Percentiles rank a stretch among this genome's conserved stretches.
Evolutionary conservation across 92 coral and sea anemone species (phyloP).

Genomic region (Palythoa heliodiscus): DNA sequence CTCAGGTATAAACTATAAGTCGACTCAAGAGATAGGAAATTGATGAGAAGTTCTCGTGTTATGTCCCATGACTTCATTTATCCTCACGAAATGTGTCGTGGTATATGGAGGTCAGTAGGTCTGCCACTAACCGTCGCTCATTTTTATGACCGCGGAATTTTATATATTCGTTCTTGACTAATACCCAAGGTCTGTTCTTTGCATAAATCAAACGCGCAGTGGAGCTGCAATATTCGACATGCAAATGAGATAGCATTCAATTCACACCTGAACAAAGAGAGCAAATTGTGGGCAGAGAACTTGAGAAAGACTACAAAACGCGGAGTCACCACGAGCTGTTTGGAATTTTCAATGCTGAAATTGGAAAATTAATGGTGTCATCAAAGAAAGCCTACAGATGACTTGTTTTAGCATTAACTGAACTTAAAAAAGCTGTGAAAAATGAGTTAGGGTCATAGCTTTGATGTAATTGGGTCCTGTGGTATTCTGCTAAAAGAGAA

Average conservation of each 20-base stretch:
- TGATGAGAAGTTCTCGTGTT: background rate
- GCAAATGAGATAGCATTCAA: slow-evolving; percentile 27
- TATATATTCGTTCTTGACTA: slow-evolving; percentile 1
- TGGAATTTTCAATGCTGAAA: background rate
- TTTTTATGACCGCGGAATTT: slow-evolving; percentile 17
- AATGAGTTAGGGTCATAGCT: slow-evolving; percentile 8
- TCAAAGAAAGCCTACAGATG: slow-evolving; percentile 2
- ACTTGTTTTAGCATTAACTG: background rate
- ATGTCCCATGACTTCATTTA: background rate
- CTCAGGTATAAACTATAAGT: background rate
- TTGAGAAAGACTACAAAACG: background rate
- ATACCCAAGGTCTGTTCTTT: background rate
- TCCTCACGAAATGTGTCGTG: background rate
- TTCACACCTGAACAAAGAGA: slow-evolving; percentile 16
- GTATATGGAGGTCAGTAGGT: background rate
- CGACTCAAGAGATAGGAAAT: background rate
- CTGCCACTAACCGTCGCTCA: background rate
- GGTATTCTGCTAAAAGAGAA: background rate
- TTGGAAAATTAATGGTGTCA: background rate
- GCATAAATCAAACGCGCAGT: slow-evolving; percentile 39
- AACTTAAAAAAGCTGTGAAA: slow-evolving; percentile 3
- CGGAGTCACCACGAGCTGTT: background rate
- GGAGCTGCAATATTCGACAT: background rate
- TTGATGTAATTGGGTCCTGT: background rate
- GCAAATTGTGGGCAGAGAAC: slow-evolving; percentile 11